Conservation (phyloP, 1,140 invertebrate species). For the Bombus superbus region DNA sequence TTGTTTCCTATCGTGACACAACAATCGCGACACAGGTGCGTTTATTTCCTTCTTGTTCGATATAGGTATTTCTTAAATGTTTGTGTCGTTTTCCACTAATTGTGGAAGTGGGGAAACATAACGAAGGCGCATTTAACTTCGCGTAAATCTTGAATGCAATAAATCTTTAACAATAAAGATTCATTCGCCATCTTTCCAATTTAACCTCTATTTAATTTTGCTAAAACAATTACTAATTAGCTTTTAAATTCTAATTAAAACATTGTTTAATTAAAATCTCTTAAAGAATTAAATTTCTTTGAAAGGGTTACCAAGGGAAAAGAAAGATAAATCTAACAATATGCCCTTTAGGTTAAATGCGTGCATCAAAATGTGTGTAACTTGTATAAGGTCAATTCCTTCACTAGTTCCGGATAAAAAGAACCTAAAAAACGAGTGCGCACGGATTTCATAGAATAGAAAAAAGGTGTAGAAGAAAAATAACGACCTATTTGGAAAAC, state of each 20-base stretch:
- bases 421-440: neutral
- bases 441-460: neutral
- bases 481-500: neutral
- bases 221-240: too few relatives aligned
- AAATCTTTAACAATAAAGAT: neutral
- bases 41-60: neutral
- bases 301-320: neutral
- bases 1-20: conserved; percentile 15
- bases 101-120: neutral
- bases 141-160: neutral
- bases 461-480: neutral
- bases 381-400: neutral
- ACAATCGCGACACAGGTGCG: conserved; percentile 9
- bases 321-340: neutral
- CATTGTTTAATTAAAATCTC: too few relatives aligned
- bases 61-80: neutral
- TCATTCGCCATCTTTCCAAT: neutral
- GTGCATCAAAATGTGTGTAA: neutral
- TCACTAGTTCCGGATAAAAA: neutral
- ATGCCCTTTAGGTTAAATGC: neutral
- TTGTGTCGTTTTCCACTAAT: neutral
- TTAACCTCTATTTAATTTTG: too few relatives aligned
- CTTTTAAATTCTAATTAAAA: too few relatives aligned
- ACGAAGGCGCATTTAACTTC: neutral
- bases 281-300: too few relatives aligned